Base-by-base conservation (phyloP, 2,113 vertebrate species). In the Protomyctophum bolini region DNA sequence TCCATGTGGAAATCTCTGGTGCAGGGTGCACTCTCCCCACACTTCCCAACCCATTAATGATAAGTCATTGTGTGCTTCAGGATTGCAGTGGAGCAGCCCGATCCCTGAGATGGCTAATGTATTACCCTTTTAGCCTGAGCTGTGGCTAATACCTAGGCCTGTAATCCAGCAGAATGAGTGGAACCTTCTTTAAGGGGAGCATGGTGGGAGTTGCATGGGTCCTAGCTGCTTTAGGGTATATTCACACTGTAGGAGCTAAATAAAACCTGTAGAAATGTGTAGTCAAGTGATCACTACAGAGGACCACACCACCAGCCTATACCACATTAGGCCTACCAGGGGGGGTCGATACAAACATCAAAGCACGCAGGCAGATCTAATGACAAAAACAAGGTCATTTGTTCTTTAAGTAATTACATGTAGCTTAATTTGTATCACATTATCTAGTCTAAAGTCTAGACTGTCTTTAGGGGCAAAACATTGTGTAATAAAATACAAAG, bases 1-100 rank as follows among this genome's bases (percentile, higher is more conserved):
- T 91, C 91, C 93, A 83, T 80, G 68, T 87, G 91, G 90, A 93
- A 89, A 92, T 93, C 82, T 91, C 77, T 84, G 21, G 76, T 83
- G 84, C 71, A 62, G 76, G 81, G 84, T 87, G 78, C 74, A 73
- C 84, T 87, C 85, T 88, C 89, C 80, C 59, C 58, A 76, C 71
- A 60, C 85, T 82, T 80, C 79, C 79, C 72, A 82, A 77, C 80
- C 84, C 72, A 84, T 91, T 92, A 91, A 89, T 84, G 81, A 73
- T 70, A 87, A 90, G 87, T 85, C 89, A 90, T 84, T 92, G 87
- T 91, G 76, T 70, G 74, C 72, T 80, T 74, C 81, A 84, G 81
- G 83, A 88, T 83, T 87, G 66, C 72, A 79, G 77, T 68, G 69
- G 67, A 68, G 69, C 76, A 79, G 66, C 80, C 64, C 68, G 72